Evolutionary conservation across 92 coral and sea anemone genomes (phyloP), one percentile per base, ranked within the genome.

Genomic region (Heteractis magnifica): DNA sequence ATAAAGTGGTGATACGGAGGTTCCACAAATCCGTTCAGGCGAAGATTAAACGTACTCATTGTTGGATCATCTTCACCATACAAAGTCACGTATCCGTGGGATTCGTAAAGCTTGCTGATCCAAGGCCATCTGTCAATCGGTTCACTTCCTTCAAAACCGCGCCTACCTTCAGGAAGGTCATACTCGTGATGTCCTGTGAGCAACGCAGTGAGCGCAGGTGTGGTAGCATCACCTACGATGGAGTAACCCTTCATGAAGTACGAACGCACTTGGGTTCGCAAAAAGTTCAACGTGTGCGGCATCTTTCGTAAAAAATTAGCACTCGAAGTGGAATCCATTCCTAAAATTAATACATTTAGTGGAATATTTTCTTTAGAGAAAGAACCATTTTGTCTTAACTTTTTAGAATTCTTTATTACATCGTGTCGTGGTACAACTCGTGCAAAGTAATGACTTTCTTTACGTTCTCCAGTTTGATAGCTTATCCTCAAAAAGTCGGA

Each of bases 41-140:
- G 90, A 49, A 93, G 84, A 76, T 95, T 95, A 75, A 93, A 95
- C 62, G 96, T 82, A 51, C 92, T 87, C 85, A 89, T 87, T 6
- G 86, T 11, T 8, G 97, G 97, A 60, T 93, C 98, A 73, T 95
- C 98, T 77, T 95, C 98, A 7, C 94, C 86, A 77, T 80, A 91
- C 71, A 95, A 59, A 1, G 98, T 93, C 50, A 83, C 93, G 84
- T 95, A 95, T 0, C 98, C 98, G 18, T 77, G 91, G 15, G 77
- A 76, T 80, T 91, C 90, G 85, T 76, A 95, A 51, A 82, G 89
- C 75, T 86, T 95, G 84, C 87, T 90, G 53, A 95, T 51, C 98
- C 98, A 95, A 21, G 98, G 98, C 98, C 98, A 95, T 2, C 90
- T 82, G 70, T 95, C 98, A 49, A 93, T 72, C 18, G 95, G 88